Conservation (phyloP, 2,888 invertebrate genomes). For the Tinea pellionella region DNA sequence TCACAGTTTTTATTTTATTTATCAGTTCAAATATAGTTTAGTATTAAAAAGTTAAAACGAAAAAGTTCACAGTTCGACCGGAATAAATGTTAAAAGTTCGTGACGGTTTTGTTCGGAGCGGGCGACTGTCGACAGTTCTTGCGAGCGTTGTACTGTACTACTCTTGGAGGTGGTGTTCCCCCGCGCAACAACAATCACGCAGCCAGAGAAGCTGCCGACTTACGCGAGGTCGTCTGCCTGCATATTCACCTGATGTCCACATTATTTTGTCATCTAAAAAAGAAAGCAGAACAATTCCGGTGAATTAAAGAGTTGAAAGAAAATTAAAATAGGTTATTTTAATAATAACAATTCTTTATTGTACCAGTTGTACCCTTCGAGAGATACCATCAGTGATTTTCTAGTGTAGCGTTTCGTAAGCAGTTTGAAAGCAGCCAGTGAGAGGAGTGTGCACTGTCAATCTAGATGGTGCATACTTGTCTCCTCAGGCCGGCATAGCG, state of each 20-base stretch:
- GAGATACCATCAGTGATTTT: no score
- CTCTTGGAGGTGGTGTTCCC: slow-evolving; percentile 31
- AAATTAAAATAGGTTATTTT: no score
- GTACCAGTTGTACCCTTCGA: no score
- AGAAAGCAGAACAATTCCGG: no score
- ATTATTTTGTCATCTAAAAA: neutral
- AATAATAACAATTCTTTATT: no score
- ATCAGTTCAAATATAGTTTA: neutral
- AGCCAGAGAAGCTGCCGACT: neutral
- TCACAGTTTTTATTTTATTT: no score
- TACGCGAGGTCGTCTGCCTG: neutral
- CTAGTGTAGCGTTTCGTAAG: no score
- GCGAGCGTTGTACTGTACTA: slow-evolving; percentile 48
- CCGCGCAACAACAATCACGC: slow-evolving; percentile 28
- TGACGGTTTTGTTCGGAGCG: slow-evolving; percentile 17
- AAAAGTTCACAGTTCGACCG: neutral
- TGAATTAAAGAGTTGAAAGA: no score
- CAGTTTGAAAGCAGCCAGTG: no score
- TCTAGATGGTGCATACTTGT: no score
- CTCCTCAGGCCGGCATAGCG: no score
- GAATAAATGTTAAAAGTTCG: neutral
- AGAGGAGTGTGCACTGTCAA: no score
- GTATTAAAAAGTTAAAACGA: neutral
- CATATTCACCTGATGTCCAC: neutral
- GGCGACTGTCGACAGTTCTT: slow-evolving; percentile 45